Conservation (phyloP, 2,797 vertebrate species). For the Pristis pectinata region DNA sequence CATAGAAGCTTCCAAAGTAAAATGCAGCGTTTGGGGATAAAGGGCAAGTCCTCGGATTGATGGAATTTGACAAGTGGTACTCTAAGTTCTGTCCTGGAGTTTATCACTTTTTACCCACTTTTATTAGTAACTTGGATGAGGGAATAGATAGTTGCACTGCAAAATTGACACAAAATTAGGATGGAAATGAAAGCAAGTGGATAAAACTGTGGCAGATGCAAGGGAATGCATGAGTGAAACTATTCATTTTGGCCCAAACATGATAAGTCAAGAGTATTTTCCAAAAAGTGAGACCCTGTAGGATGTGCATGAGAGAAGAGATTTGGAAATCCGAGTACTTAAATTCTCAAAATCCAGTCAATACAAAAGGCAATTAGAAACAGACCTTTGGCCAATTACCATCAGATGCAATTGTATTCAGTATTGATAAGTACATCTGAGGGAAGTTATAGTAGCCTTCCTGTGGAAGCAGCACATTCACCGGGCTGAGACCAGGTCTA, state of each 20-base stretch:
- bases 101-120: not conserved
- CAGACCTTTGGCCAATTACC: too few species aligned
- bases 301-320: not conserved
- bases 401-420: not conserved
- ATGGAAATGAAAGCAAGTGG: not conserved
- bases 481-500: not conserved
- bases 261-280: not conserved
- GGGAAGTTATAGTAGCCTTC: not conserved
- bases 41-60: not conserved
- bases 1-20: not conserved
- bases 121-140: not conserved
- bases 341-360: not conserved
- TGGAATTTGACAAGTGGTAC: not conserved
- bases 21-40: not conserved
- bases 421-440: not conserved
- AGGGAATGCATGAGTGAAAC: not conserved
- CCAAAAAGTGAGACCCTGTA: not conserved
- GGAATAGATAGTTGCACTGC: too few species aligned
- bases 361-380: too few species aligned
- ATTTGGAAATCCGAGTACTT: not conserved
- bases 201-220: not conserved
- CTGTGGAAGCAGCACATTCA: not conserved
- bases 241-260: not conserved
- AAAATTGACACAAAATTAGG: too few species aligned
- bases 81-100: not conserved